phyloP scores from a whole-genome alignment of 2,888 invertebrate genomes.

The Halocaridina rubra region DNA sequence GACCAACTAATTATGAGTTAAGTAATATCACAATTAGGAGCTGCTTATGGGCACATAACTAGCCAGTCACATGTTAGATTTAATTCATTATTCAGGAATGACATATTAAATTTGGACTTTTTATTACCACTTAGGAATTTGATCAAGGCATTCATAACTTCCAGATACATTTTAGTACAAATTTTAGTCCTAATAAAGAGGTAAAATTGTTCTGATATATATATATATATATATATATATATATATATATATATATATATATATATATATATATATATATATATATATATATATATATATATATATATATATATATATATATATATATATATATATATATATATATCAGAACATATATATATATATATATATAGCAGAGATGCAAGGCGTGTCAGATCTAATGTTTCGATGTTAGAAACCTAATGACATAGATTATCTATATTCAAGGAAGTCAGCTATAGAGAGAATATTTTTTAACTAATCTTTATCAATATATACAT shows the following conservation, averaged over 20 bases:
- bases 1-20: conserved; percentile 18
- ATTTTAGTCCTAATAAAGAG: background rate
- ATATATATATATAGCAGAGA: no score
- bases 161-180: no score
- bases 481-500: background rate
- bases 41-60: background rate
- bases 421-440: no score
- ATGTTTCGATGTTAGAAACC: no score
- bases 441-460: no score
- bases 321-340: background rate
- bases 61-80: background rate
- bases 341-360: no score
- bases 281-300: background rate
- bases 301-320: background rate
- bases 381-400: no score
- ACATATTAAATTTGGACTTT: no score
- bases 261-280: conserved; percentile 1
- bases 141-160: no score
- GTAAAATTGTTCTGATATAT: background rate
- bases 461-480: no score
- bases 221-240: background rate
- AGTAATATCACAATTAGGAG: conserved; percentile 31
- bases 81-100: background rate
- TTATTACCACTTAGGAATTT: no score
- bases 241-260: background rate